phyloP scores from a whole-genome alignment of 2,797 vertebrate species.

The Lithobates pipiens region DNA sequence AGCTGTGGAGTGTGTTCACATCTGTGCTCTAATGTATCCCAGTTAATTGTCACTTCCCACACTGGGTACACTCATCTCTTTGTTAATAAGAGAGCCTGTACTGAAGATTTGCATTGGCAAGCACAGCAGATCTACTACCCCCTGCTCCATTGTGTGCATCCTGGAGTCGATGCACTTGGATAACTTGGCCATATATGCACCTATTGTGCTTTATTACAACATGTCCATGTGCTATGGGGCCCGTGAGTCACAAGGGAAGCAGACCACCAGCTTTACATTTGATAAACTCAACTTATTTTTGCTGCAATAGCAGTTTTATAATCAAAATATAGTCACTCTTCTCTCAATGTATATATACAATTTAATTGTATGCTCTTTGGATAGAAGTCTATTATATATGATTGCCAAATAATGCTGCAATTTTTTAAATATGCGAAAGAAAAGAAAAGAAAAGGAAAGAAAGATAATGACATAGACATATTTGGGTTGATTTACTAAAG shows the following conservation, averaged over 20 bases:
- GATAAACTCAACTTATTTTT: not conserved
- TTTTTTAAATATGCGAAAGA: too few relatives aligned
- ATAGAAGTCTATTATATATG: not conserved
- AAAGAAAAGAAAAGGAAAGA: too few relatives aligned
- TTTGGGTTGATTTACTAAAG: too few relatives aligned
- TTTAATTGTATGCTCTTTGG: not conserved
- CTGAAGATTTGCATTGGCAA: constrained; percentile 60
- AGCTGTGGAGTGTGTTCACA: constrained; percentile 54
- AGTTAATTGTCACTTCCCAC: constrained; percentile 57
- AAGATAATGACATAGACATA: too few relatives aligned
- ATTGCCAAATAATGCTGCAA: too few relatives aligned
- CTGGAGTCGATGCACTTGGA: constrained; percentile 44
- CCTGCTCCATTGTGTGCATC: constrained; percentile 32
- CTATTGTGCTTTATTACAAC: constrained; percentile 52
- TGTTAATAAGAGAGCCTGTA: constrained; percentile 50
- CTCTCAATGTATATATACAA: not conserved
- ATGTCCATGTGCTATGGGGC: constrained; percentile 15
- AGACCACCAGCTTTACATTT: constrained; percentile 2
- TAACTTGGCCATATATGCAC: constrained; percentile 36
- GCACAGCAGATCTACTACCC: constrained; percentile 27
- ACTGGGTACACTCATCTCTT: constrained; percentile 59
- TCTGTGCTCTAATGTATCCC: constrained; percentile 55
- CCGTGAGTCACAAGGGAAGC: not conserved
- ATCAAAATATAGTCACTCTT: not conserved
- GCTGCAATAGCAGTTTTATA: not conserved